Conservation (phyloP, 92 coral and sea anemone genomes). For the Epizoanthus fatuus region DNA sequence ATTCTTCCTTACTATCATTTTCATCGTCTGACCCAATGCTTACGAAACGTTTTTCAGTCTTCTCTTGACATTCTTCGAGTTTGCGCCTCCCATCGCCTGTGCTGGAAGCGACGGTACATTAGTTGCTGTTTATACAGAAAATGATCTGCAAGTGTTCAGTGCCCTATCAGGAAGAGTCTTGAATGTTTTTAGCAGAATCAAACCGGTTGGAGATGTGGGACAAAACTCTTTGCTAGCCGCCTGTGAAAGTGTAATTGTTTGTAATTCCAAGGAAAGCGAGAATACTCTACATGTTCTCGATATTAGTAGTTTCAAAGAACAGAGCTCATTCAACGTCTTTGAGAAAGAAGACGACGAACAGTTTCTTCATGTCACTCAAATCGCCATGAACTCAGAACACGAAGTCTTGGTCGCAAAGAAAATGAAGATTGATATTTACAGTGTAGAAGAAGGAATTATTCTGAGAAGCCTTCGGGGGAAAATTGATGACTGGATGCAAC, state of each 20-base stretch:
- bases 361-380: slow-evolving; percentile 81
- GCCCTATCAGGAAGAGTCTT: slow-evolving; percentile 58
- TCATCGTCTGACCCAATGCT: not conserved
- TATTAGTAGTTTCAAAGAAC: slow-evolving; percentile 35
- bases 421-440: slow-evolving; percentile 77
- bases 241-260: slow-evolving; percentile 56
- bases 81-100: slow-evolving; percentile 67
- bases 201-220: slow-evolving; percentile 81
- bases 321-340: slow-evolving; percentile 74
- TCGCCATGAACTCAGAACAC: slow-evolving; percentile 67
- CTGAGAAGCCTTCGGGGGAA: slow-evolving; percentile 76
- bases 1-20: not conserved
- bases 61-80: slow-evolving; percentile 63
- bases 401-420: slow-evolving; percentile 90
- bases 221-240: slow-evolving; percentile 76
- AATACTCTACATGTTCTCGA: slow-evolving; percentile 76
- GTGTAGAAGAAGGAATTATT: slow-evolving; percentile 64
- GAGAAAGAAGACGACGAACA: slow-evolving; percentile 82
- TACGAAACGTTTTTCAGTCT: slow-evolving; percentile 44
- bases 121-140: slow-evolving; percentile 73
- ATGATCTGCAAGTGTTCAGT: slow-evolving; percentile 63
- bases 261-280: slow-evolving; percentile 83
- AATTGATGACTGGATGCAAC: slow-evolving; percentile 86
- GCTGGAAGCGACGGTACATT: slow-evolving; percentile 75
- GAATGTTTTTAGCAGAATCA: slow-evolving; percentile 42